These are phyloP conservation scores for Microvelia longipes DNA, from an alignment of 1,140 invertebrate genomes.

Conservation along the genomic window DNA sequence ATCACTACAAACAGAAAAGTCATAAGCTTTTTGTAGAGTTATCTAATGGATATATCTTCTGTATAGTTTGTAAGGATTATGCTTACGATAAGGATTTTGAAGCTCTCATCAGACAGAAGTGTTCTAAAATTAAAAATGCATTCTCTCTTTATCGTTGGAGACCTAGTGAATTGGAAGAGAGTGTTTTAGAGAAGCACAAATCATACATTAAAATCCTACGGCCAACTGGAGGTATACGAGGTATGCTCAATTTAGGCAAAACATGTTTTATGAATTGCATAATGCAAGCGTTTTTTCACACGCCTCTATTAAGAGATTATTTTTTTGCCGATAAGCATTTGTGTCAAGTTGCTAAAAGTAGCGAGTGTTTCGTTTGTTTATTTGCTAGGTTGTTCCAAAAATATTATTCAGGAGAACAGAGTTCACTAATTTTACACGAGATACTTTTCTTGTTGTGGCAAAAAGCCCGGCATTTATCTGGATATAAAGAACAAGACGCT, in stretches of 20 bases:
- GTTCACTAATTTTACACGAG: conserved; percentile 61
- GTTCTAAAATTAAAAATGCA: not conserved
- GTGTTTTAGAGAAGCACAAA: conserved; percentile 5
- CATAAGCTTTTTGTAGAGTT: conserved; percentile 61
- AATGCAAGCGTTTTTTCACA: conserved; percentile 88
- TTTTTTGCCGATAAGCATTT: conserved; percentile 85
- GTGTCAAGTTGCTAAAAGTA: conserved; percentile 45
- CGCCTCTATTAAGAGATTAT: conserved; percentile 83
- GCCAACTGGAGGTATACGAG: conserved; percentile 48
- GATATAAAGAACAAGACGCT: conserved; percentile 95
- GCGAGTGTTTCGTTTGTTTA: conserved; percentile 82
- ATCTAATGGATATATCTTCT: conserved; percentile 77
- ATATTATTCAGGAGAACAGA: conserved; percentile 6
- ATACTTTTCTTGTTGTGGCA: conserved; percentile 91
- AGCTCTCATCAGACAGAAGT: conserved; percentile 25
- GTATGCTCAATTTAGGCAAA: conserved; percentile 90
- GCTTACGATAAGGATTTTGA: conserved; percentile 57
- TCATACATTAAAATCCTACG: conserved; percentile 2
- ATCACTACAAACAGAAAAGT: conserved; percentile 50
- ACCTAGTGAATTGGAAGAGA: not conserved
- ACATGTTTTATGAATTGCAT: conserved; percentile 99
- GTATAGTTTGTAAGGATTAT: conserved; percentile 80
- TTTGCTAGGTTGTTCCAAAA: conserved; percentile 63
- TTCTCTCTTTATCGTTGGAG: conserved; percentile 5
- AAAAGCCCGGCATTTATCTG: conserved; percentile 83